Evolutionary conservation across 2,797 vertebrate genomes (phyloP).

Genomic region (Sebastes vulpes): DNA sequence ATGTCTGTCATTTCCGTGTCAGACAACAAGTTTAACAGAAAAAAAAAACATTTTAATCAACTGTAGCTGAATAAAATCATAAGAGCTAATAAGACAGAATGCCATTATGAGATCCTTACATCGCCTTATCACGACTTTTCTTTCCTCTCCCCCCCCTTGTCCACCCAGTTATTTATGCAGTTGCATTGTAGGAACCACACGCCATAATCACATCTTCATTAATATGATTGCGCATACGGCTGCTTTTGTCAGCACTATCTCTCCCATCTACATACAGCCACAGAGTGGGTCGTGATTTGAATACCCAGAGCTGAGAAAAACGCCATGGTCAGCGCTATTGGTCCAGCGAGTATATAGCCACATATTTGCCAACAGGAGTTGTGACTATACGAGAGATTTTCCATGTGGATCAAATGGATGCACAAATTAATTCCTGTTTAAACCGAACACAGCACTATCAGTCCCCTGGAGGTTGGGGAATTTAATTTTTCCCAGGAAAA

Average conservation of each 20-base stretch:
- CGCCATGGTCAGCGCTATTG: constrained; percentile 56
- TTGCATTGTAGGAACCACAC: constrained; percentile 25
- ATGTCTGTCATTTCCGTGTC: constrained; percentile 2
- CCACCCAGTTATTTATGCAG: constrained; percentile 44
- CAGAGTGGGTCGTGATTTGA: constrained; percentile 57
- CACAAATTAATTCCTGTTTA: constrained; percentile 31
- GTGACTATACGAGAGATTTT: constrained; percentile 23
- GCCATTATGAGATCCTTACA: constrained; percentile 26
- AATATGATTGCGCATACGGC: constrained; percentile 60
- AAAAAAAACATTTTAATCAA: background rate
- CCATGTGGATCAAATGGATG: constrained; percentile 32
- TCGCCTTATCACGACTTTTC: constrained; percentile 25
- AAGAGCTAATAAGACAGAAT: constrained; percentile 10
- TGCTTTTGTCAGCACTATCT: constrained; percentile 79
- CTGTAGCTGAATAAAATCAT: background rate
- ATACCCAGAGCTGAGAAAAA: constrained; percentile 52
- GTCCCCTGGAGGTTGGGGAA: background rate
- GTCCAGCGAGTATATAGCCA: constrained; percentile 7
- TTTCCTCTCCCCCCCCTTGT: background rate
- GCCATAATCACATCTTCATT: constrained; percentile 66
- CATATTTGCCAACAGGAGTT: constrained; percentile 38
- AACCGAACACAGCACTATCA: constrained; percentile 1
- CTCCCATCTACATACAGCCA: constrained; percentile 54
- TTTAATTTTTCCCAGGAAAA: background rate
- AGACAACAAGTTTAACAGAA: background rate